phyloP scores from a whole-genome alignment of 30 jellyfish, hydroid and myxozoan species.

The Aurelia aurita complex sp. Pacific region DNA sequence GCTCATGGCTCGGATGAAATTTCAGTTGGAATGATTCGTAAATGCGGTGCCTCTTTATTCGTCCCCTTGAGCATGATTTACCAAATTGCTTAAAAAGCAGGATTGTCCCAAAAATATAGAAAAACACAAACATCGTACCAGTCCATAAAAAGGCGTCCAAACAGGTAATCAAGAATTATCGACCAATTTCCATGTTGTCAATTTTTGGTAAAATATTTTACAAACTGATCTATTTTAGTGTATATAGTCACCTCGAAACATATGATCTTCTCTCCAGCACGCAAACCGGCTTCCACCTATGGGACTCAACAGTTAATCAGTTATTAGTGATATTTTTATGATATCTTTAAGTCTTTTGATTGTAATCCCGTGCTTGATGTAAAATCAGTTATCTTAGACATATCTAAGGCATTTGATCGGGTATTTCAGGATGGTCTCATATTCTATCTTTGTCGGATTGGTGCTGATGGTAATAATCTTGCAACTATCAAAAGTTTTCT shows the following conservation, averaged over 20 bases:
- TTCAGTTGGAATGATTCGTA: slow-evolving; percentile 22
- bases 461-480: not conserved
- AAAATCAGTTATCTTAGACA: slow-evolving; percentile 18
- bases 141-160: slow-evolving; percentile 46
- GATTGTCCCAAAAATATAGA: slow-evolving; percentile 23
- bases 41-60: slow-evolving; percentile 17
- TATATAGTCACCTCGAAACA: slow-evolving; percentile 7
- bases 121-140: slow-evolving; percentile 58
- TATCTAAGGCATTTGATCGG: slow-evolving; percentile 60
- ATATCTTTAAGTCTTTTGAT: slow-evolving; percentile 27
- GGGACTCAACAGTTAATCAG: slow-evolving; percentile 25
- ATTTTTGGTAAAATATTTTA: slow-evolving; percentile 17
- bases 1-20: slow-evolving; percentile 59
- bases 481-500: not conserved
- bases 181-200: slow-evolving; percentile 59
- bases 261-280: not conserved
- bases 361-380: slow-evolving; percentile 40
- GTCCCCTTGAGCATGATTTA: slow-evolving; percentile 11
- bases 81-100: not conserved
- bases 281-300: too few species aligned
- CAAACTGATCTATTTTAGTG: slow-evolving; percentile 17
- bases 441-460: slow-evolving; percentile 8
- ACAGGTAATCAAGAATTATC: slow-evolving; percentile 20
- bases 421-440: slow-evolving; percentile 63
- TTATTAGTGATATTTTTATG: not conserved